Base-by-base conservation (phyloP, 1,140 invertebrate genomes). In the Zaprionus tsacasi region DNA sequence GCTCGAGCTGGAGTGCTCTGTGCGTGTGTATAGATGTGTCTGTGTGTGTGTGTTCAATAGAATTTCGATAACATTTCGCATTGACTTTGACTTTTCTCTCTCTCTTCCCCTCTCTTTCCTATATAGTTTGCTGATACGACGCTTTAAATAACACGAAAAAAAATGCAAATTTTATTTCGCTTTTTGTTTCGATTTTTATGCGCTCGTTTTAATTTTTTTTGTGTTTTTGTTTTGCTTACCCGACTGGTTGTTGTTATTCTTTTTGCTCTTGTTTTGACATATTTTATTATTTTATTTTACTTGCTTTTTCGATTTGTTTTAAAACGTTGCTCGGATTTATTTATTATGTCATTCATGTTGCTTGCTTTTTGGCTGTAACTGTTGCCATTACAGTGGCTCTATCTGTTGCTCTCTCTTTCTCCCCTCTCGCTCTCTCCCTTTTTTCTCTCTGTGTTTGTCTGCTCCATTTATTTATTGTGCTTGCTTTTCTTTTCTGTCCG, bases 161-260 rank as follows among this genome's bases (percentile, higher is more conserved):
- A 87, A 80, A 87, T 87, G 82, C 82, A 88, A 87, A 87, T 87
- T 87, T 86, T 88, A 88, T 87, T 87, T 87, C 71, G 67, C 68
- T 58, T 78, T 76, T 6, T 30, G 3, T 30, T 76, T 65, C 66
- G 65, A 61, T 70, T 45, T 45, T 48, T 66, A 61, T 70, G 59
- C 59, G 59, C 54, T 66, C 35, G 43, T 73, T 78, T 66, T n/a
- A n/a, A n/a, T 21, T 21, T 21, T 21, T 1, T 21, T 21, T 65
- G 50, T 60, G 54, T 69, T 82, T 64, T 68, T 48, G n/a, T 72
- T 11, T 66, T 55, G 33, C 2, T 45, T 21, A 21, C 21, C 21
- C 1, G 21, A 21, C 21, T 43, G 40, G 13, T 67, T 61, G 36
- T 63, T 63, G 21, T 12, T 59, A 15, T 55, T 56, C 25, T 57